Evolutionary conservation across 2,797 vertebrate genomes (phyloP), one percentile per base, ranked within the genome.

Genomic region (Brotogeris chrysoptera): DNA sequence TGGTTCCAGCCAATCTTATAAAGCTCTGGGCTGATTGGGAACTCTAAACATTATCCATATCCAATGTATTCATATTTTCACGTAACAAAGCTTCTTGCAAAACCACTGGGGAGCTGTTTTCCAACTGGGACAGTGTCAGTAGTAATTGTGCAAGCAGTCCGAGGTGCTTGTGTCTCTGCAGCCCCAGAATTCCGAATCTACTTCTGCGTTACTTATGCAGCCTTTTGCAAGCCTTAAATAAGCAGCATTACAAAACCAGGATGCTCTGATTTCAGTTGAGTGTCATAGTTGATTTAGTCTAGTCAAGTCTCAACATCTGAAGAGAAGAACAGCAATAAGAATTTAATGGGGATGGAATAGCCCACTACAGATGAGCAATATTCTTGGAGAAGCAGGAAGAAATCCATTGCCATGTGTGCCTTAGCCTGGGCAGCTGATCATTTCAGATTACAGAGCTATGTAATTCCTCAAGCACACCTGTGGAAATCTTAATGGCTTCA

Each of bases 381-480:
- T n/a, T 41, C 65, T 36, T 36, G 70, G 60, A 64, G 82, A 23
- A 94, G 63, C 73, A 91, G 95, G 86, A 94, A 64, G 53, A 72
- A 55, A 61, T 70, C 61, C 76, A 34, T 5, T 36, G 82, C 81
- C 43, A 36, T 5, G 16, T 39, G 91, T 49, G 57, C 74, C 59
- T 68, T 46, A 11, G 53, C 69, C 57, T 34, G 60, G 53, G 63
- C 13, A 87, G 6, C 38, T 10, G 81, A 64, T 89, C 74, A 7
- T 23, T 72, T 44, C 27, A 65, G 90, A 79, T 92, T 66, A 34
- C 46, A 7, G 6, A 44, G 85, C 85, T 82, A 66, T 93, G 86
- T 16, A 49, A 88, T 73, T 84, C 88, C 92, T 88, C 88, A 90
- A 90, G 95, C 92, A 88, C 91, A 70, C 79, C 84, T 76, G 27